Conservation (phyloP, 2,113 vertebrate genomes). For the Formicarius rufipectus region DNA sequence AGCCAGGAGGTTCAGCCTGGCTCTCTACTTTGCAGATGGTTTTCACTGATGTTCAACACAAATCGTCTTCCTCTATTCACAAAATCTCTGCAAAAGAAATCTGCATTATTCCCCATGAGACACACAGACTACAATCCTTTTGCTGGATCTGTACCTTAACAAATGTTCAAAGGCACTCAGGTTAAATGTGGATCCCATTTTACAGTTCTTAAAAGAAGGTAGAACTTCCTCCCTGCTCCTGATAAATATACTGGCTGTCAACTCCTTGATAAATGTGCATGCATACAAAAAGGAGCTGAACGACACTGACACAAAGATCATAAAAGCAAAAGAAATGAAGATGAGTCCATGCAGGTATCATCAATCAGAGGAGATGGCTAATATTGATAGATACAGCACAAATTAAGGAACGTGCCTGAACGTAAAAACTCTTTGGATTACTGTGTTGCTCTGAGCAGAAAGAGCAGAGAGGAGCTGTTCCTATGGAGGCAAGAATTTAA, state of each 20-base stretch:
- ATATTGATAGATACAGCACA: neutral
- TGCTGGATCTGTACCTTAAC: neutral
- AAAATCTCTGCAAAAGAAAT: neutral
- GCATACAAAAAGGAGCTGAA: neutral
- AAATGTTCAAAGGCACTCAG: conserved; percentile 38
- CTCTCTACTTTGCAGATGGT: neutral
- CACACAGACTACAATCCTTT: neutral
- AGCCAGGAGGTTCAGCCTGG: neutral
- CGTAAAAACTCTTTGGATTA: neutral
- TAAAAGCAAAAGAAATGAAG: neutral
- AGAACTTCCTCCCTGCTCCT: neutral
- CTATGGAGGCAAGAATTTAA: neutral
- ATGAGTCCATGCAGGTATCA: neutral
- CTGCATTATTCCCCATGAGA: neutral
- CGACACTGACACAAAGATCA: neutral
- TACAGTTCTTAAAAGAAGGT: neutral
- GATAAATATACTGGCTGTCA: neutral
- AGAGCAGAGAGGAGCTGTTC: neutral
- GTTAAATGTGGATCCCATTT: neutral
- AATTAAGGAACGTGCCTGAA: neutral
- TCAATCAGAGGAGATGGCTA: neutral
- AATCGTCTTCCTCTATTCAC: neutral
- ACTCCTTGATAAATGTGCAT: neutral
- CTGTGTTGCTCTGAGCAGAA: neutral
- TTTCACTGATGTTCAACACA: neutral